Evolutionary conservation across 2,888 invertebrate species (phyloP), one percentile per base, ranked within the genome.

Genomic region (Pseudococcus longispinus): DNA sequence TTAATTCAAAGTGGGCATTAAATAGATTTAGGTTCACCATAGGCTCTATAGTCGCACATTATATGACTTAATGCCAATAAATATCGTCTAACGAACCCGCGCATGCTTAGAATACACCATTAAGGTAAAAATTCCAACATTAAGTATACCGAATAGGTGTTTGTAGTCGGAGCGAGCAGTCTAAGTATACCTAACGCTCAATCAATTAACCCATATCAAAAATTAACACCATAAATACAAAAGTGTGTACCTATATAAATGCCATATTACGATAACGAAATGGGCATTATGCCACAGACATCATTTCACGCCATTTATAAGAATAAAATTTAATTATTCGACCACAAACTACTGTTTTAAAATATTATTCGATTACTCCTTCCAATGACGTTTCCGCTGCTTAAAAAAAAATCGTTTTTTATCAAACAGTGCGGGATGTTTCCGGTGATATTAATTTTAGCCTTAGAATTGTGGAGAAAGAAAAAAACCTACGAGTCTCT

Each of bases 191-290:
- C 55, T 77, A 77, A 37, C 42, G 42, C 15, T 70, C 70, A 29
- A 70, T 70, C 29, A 80, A 80, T 80, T 80, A 80, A 80, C 77
- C 37, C 77, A 80, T 42, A 80, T 80, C 77, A 80, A 80, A 80
- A 80, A 80, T 80, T 42, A 32, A 42, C 32, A 80, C 77, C 42
- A 60, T 60, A 80, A 80, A 80, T 80, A 29, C 37, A 9, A 77
- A 18, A 77, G 37, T 77, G 29, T 2, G 11, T 42, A 80, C 20
- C 60, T 23, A n/a, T 37, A 37, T 37, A 46, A 11, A 13, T 46
- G 13, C 13, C n/a, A n/a, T n/a, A n/a, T n/a, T n/a, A n/a, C n/a
- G n/a, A 51, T 9, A 11, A 23, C 20, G 60, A 42, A 80, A 80
- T 29, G 77, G 77, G 77, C 77, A 80, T 42, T 20, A 80, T 80